Percentiles rank a stretch among this genome's conserved stretches.
Conservation (phyloP, 2,888 invertebrate genomes). For the Rhagophthalmus giganteus region DNA sequence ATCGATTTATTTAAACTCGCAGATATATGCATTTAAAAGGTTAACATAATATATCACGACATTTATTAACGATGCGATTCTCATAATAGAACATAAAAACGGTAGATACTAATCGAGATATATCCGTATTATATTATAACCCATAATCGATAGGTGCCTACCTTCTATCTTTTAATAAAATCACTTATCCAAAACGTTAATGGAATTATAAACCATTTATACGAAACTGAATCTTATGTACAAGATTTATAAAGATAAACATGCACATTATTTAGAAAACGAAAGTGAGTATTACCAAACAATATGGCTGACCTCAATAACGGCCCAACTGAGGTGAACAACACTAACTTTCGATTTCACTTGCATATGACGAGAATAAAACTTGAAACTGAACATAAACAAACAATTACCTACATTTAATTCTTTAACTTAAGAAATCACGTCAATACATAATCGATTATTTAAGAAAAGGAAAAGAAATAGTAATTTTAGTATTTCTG, state of each 20-base stretch:
- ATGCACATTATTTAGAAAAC: conserved; percentile 32
- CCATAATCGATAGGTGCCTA: no score
- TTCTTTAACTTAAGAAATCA: neutral
- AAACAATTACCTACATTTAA: neutral
- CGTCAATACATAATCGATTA: neutral
- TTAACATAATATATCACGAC: no score
- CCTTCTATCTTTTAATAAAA: no score
- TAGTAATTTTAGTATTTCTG: no score
- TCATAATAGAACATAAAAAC: no score
- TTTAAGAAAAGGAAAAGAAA: no score
- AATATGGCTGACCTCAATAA: conserved; percentile 39
- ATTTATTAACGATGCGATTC: no score
- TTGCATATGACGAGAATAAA: conserved; percentile 6
- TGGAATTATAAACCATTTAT: no score
- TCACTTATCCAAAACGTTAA: no score
- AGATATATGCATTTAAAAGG: no score
- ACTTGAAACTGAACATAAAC: neutral
- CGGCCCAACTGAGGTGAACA: conserved; percentile 33
- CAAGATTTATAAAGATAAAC: neutral
- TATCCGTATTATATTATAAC: neutral
- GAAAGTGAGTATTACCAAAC: conserved; percentile 38
- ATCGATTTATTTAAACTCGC: no score
- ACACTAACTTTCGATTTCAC: conserved; percentile 41
- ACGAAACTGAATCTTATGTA: neutral
- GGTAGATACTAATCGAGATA: no score